Base-by-base conservation (phyloP, 1,140 invertebrate genomes). In the Odontomachus brunneus region DNA sequence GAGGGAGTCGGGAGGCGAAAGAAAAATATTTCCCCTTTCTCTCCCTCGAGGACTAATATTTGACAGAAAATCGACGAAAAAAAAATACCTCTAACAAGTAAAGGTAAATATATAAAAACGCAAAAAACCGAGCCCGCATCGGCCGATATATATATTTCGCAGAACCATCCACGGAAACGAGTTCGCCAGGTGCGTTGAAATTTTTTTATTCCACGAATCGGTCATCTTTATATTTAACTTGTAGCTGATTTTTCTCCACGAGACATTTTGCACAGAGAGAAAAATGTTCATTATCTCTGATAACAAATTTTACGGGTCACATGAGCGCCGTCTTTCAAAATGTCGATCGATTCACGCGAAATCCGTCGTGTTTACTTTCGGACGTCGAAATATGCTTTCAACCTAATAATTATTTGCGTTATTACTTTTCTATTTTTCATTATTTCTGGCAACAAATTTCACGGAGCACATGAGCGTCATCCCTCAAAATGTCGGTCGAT, bases 31-130 rank as follows among this genome's bases (percentile, higher is more conserved):
- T 26, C n/a, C 65, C 29, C 69, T 44, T 24, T 48, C 19, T 44
- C 65, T 59, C n/a, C n/a, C 69, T 57, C 38, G 17, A 15, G 57
- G n/a, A 57, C 33, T 59, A 57, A 63, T 63, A 63, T 33, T 19
- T 62, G 4, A 33, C 15, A n/a, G 29, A 44, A 44, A 44, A 44
- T 48, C 5, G 53, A 33, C 44, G 15, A 4, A 57, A 4, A 69
- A 80, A 38, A 69, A 80, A 76, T 76, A 66, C 19, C 19, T 19
- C 53, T 76, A 65, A 65, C 26, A 14, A 53, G 48, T 14, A 11
- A 76, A 53, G 4, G 3, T 51, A 51, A 63, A 65, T 11, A 14
- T n/a, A 17, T 51, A 51, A 51, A 15, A 38, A 65, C 14, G 17
- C 14, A 17, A 49, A 51, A 51, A 15, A 24, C n/a, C 49, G 24